Evolutionary conservation across 2,797 vertebrate species (phyloP), one percentile per base, ranked within the genome.

Genomic region (Chrysocyon brachyurus): DNA sequence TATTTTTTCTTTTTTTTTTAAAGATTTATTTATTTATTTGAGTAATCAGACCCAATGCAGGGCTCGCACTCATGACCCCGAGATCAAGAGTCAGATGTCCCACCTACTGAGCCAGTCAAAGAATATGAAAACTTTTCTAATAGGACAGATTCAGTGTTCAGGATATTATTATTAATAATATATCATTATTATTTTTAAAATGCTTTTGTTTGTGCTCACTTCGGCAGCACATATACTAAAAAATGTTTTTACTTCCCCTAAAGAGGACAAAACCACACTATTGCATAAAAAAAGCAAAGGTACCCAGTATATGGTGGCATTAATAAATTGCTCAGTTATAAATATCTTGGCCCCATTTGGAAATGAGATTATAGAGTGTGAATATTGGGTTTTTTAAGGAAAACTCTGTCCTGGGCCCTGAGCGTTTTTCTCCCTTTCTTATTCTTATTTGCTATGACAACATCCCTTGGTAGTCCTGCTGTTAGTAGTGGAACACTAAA

Each of bases 271-370:
- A 81, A 84, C 68, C 22, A 49, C 17, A 73, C 63, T 87, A 28
- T 57, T 64, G 31, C 70, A 87, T 87, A 14, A 93, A 63, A 46
- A 93, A 85, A 95, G 19, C 12, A 73, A 75, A 84, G 72, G 1
- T 88, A 86, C 16, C n/a, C 61, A 81, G 21, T 92, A 54, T 40
- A 12, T 68, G 31, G 63, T 49, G 73, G 12, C 59, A 73, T 83
- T 89, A 85, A 87, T 64, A 59, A 77, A 78, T 92, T 78, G 40
- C 31, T 95, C 22, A 68, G 9, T 95, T 95, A 83, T 63, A 82
- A 81, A 85, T 87, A 81, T 90, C 63, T 89, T 90, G 17, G 85
- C 26, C 33, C 24, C 46, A 52, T 12, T 31, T 88, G 68, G 63
- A 92, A 91, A 87, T 96, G 57, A 82, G 36, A 92, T 78, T 79